These are phyloP conservation scores for Sparus aurata DNA, from an alignment of 2,797 vertebrate genomes.

Conservation along the genomic window DNA sequence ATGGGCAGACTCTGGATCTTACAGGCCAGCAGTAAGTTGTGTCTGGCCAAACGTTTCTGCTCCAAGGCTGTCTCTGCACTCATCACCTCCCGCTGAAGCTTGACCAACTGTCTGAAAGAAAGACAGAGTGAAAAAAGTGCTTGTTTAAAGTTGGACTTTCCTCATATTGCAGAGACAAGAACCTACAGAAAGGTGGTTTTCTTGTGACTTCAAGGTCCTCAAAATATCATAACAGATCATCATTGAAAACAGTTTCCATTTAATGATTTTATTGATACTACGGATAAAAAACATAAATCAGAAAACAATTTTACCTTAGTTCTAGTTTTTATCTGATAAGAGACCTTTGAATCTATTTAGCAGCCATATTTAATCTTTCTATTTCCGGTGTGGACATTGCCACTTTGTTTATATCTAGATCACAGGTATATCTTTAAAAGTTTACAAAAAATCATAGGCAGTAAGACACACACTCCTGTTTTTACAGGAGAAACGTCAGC, in stretches of 20 bases:
- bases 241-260: too few species aligned
- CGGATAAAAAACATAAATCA: too few species aligned
- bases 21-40: conserved; percentile 92
- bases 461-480: neutral
- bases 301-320: neutral
- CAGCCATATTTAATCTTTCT: too few species aligned
- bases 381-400: too few species aligned
- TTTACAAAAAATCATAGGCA: neutral
- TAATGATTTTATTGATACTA: too few species aligned
- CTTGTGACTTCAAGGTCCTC: too few species aligned
- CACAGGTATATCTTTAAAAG: neutral
- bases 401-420: too few species aligned
- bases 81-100: conserved; percentile 87
- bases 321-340: neutral
- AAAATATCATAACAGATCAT: too few species aligned
- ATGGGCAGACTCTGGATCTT: conserved; percentile 91
- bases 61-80: conserved; percentile 87
- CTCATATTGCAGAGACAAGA: too few species aligned
- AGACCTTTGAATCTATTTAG: neutral
- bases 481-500: neutral
- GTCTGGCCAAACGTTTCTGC: conserved; percentile 87
- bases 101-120: conserved; percentile 85
- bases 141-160: neutral
- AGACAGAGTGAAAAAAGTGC: neutral
- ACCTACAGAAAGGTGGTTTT: too few species aligned